Evolutionary conservation across 2,113 vertebrate genomes (phyloP), one percentile per base, ranked within the genome.

Genomic region (Pitta sordida): DNA sequence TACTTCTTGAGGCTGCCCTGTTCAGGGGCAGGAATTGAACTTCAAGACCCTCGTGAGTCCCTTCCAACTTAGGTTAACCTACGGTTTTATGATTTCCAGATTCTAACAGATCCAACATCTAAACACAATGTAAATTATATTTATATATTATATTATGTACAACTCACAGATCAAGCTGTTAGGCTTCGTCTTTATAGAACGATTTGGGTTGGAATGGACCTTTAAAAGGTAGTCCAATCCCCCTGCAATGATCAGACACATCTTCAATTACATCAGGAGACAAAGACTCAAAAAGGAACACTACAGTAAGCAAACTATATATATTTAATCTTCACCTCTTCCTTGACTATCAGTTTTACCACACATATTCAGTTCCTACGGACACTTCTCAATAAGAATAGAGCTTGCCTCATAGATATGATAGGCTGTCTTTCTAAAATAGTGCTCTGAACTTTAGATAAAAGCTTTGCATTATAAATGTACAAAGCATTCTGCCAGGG

Each of bases 401-500:
- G 92, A 74, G 58, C 78, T 89, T 81, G 58, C 92, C 83, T 95
- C 56, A 37, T 44, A 69, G 80, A 89, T 86, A 91, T 27, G 49
- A 94, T 94, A 91, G 80, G 83, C 49, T 36, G 96, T 91, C 88
- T 93, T 96, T 87, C 88, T 97, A 94, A 96, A 97, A 97, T 97
- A 97, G 97, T 94, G 85, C 87, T 84, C 75, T 94, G 94, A 97
- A 97, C 97, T 97, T 96, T 96, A 97, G 86, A 98, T 98, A 96
- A 97, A 96, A 97, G 96, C 95, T 96, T 95, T 96, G 78, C 94
- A 97, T 97, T 98, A 97, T 97, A 96, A 97, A 97, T 98, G 93
- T 96, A 93, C 91, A 98, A 96, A 96, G 94, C 84, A 93, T 96
- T 96, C 81, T 96, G 85, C 86, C 91, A 96, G 87, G 86, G 71